Evolutionary conservation across 2,113 vertebrate genomes (phyloP), one percentile per base, ranked within the genome.

Genomic region (Pao palembangensis): DNA sequence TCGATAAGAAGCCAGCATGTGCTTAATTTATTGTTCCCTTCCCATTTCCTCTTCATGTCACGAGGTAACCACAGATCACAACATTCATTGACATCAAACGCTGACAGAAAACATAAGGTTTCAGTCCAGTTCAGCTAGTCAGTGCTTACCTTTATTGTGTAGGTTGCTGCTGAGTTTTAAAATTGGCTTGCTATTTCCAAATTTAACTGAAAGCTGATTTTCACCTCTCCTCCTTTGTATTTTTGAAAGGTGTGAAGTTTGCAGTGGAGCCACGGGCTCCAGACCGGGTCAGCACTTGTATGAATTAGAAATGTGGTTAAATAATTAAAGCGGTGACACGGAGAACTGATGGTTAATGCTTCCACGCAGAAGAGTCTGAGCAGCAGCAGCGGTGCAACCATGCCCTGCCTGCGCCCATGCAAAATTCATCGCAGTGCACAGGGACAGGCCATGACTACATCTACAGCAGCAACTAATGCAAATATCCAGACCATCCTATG

Each of bases 261-360:
- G 63, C 46, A 47, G 67, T 20, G 52, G 61, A 64, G 58, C 64
- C 44, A 16, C 10, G 34, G 43, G 15, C 66, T 58, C 61, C 61
- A 50, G 65, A 65, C 73, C 34, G 28, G 71, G 54, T 69, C 78
- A 77, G 84, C 58, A 43, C 72, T 71, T 72, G 68, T 84, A 83
- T 91, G 73, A 87, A 91, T 91, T 88, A 85, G 78, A 90, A 73
- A 89, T 85, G 86, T 18, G 19, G 42, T 78, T 92, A 75, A 91
- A 92, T 92, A 85, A 90, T 91, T 88, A 60, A 92, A 75, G 48
- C 1, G 15, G 67, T 78, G 81, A 89, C 82, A 82, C 75, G 80
- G 70, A 66, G 87, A 87, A 79, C 75, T 75, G 81, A 71, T 75
- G 75, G 75, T 88, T 86, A 88, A 88, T 74, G 84, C 87, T 87